These are phyloP conservation scores for Pheosia gnoma DNA, from an alignment of 2,888 invertebrate genomes.

Conservation along the genomic window DNA sequence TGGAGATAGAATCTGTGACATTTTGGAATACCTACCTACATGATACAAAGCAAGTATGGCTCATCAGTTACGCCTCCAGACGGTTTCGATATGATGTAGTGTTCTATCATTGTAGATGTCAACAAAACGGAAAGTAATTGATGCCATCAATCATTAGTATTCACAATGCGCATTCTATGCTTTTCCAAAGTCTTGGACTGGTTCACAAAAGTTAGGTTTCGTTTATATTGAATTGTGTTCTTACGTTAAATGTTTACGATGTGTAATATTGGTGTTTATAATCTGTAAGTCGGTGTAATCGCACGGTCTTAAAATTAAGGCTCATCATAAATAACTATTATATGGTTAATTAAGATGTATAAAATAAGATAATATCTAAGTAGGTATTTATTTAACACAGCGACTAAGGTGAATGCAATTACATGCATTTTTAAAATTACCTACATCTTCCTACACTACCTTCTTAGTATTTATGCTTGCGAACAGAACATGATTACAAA, in stretches of 20 bases:
- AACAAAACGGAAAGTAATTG: slow-evolving; percentile 21
- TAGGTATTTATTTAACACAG: too few species aligned
- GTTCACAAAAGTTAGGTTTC: background rate
- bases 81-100: slow-evolving; percentile 18
- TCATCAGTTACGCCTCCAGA: slow-evolving; percentile 40
- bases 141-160: slow-evolving; percentile 17
- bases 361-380: too few species aligned
- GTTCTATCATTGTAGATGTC: slow-evolving; percentile 23
- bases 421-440: background rate
- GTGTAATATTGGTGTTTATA: background rate
- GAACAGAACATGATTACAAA: background rate
- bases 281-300: background rate
- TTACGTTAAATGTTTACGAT: background rate
- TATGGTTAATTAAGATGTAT: background rate
- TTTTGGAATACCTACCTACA: slow-evolving; percentile 36
- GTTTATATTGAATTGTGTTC: background rate
- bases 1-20: slow-evolving; percentile 53
- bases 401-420: too few species aligned
- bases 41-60: slow-evolving; percentile 24
- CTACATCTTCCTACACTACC: background rate
- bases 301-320: too few species aligned
- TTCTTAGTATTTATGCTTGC: too few species aligned
- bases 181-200: background rate
- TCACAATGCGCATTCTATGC: background rate
- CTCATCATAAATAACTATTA: background rate